Base-by-base conservation (phyloP, 2,888 invertebrate species). In the Galerucella pusilla region DNA sequence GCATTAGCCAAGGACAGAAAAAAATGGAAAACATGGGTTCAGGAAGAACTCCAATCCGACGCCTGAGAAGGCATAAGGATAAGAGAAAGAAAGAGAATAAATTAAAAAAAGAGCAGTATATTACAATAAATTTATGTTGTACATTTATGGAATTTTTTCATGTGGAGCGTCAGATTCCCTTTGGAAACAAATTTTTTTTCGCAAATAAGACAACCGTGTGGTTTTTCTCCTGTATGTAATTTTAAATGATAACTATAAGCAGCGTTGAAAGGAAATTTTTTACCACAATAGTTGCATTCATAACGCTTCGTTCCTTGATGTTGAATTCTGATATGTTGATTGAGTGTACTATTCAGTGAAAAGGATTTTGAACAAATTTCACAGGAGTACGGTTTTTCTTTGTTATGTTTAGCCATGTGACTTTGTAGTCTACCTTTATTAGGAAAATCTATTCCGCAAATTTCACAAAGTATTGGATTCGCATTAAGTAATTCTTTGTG, bases 401-500 rank as follows among this genome's bases (percentile, higher is more conserved):
- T 82, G 0, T 81, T 83, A 64, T 84, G 84, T 6, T 78, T 79
- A n/a, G 80, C 75, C 49, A 78, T 76, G 61, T 85, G 84, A 9
- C 75, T 75, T 4, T 20, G 7, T 10, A 57, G 75, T 61, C 77
- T 78, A 52, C 76, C 76, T 49, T 74, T 73, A 25, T 76, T 74
- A 12, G 67, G 74, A 35, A 82, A 81, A 49, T 68, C 75, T 42
- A 80, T 81, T 9, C 81, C 82, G 79, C 89, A 89, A 11, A 88
- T 87, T 75, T 89, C 88, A 81, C 90, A 90, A 77, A 88, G 87
- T 81, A 89, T 89, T 68, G 88, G 88, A 75, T 88, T 83, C 49
- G 84, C 83, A 10, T 16, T 49, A 0, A 52, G 25, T 7, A 49
- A 57, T 6, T 83, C 80, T 68, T 82, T 83, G 73, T 84, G 85